Evolutionary conservation across 2,888 invertebrate genomes (phyloP).

Genomic region (Glaucopsyche alexis): DNA sequence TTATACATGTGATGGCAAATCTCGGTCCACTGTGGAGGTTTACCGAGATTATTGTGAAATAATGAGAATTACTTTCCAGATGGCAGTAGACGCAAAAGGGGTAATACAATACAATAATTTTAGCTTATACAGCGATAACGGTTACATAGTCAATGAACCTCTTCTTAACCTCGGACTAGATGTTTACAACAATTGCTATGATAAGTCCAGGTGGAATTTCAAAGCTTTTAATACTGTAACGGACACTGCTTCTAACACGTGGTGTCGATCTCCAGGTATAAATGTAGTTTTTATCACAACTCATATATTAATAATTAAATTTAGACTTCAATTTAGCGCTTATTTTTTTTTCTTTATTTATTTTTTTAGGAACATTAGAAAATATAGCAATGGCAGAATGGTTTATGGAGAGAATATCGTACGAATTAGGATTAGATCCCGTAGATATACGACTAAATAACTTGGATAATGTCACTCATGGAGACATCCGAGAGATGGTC

Average conservation of each 20-base stretch:
- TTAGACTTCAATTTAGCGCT: too few relatives aligned
- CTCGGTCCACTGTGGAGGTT: too few relatives aligned
- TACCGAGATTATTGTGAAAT: too few relatives aligned
- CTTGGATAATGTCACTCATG: conserved; percentile 63
- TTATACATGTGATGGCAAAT: too few relatives aligned
- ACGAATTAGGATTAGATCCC: conserved; percentile 78
- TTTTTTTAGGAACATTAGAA: conserved; percentile 79
- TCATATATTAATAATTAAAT: too few relatives aligned
- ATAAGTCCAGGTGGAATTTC: conserved; percentile 52
- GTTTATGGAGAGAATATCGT: conserved; percentile 83
- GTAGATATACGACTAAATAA: conserved; percentile 68
- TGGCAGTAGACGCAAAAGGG: conserved; percentile 69
- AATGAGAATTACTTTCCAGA: conserved; percentile 29
- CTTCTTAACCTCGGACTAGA: conserved; percentile 37
- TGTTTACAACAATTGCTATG: conserved; percentile 70
- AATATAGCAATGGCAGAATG: conserved; percentile 81
- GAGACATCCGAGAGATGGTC: conserved; percentile 59
- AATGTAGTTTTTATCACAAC: background rate
- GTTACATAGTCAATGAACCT: conserved; percentile 74
- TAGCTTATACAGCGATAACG: conserved; percentile 71
- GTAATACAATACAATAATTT: conserved; percentile 80
- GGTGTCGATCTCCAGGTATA: conserved; percentile 49
- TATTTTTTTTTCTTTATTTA: background rate
- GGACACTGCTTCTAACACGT: conserved; percentile 47
- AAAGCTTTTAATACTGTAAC: conserved; percentile 51